A percentile compares a stretch with the other conserved stretches of the same genome.
Evolutionary conservation across 2,888 invertebrate genomes (phyloP).

Genomic region (Alitta virens): DNA sequence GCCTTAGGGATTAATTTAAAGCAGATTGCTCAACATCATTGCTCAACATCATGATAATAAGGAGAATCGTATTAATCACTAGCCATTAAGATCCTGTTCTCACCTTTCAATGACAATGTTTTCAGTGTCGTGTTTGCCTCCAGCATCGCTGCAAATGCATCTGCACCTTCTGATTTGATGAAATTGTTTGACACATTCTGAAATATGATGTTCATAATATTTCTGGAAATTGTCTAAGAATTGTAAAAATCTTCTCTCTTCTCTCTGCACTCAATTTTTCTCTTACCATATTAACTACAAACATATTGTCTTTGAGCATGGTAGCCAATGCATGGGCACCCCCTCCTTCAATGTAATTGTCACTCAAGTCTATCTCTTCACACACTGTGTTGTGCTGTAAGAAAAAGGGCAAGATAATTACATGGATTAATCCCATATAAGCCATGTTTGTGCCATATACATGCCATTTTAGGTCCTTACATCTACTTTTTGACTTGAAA

Average conservation of each 20-base stretch:
- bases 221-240: too few species aligned
- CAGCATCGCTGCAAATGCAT: slow-evolving; percentile 46
- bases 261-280: neutral
- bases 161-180: slow-evolving; percentile 40
- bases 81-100: neutral
- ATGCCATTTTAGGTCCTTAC: too few species aligned
- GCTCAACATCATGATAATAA: neutral
- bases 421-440: neutral
- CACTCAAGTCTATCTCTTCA: slow-evolving; percentile 48
- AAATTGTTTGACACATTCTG: slow-evolving; percentile 52
- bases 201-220: neutral
- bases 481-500: too few species aligned
- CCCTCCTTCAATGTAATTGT: slow-evolving; percentile 45
- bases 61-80: neutral
- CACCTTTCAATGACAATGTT: slow-evolving; percentile 45
- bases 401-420: neutral
- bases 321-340: slow-evolving; percentile 43
- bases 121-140: slow-evolving; percentile 50
- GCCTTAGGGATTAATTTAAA: slow-evolving; percentile 31
- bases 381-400: slow-evolving; percentile 50
- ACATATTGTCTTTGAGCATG: slow-evolving; percentile 48
- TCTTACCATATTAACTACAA: slow-evolving; percentile 47
- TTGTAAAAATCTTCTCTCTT: too few species aligned
- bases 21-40: neutral
- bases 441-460: too few species aligned